Conservation (phyloP, 2,888 invertebrate species). For the Tetragonisca angustula region DNA sequence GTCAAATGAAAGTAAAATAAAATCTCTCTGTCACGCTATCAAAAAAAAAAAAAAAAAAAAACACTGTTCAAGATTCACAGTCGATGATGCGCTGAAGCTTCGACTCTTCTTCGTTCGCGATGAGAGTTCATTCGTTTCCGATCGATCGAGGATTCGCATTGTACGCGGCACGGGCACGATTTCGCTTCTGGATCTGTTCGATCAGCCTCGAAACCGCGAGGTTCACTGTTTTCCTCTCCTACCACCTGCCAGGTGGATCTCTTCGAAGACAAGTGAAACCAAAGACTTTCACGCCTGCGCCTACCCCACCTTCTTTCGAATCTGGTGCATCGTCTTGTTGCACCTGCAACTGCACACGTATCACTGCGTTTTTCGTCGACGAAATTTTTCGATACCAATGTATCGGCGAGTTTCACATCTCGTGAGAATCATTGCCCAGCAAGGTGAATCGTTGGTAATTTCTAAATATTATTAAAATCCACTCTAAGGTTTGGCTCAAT, state of each 20-base stretch:
- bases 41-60: not conserved
- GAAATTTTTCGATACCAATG: not conserved
- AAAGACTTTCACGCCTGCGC: slow-evolving; percentile 61
- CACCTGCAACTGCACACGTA: slow-evolving; percentile 6
- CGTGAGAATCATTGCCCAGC: not conserved
- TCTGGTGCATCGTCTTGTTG: slow-evolving; percentile 16
- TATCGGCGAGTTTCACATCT: not conserved
- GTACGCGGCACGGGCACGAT: slow-evolving; percentile 54
- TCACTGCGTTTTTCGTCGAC: not conserved
- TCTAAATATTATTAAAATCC: too few species aligned
- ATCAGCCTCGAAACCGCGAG: slow-evolving; percentile 8
- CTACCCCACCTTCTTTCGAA: slow-evolving; percentile 29
- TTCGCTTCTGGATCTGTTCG: slow-evolving; percentile 55
- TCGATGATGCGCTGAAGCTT: not conserved
- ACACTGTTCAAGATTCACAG: not conserved
- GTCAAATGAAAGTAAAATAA: too few species aligned
- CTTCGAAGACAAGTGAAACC: slow-evolving; percentile 60
- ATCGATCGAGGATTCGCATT: slow-evolving; percentile 41
- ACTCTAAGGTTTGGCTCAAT: too few species aligned
- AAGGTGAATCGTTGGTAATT: not conserved
- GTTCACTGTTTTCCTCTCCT: slow-evolving; percentile 51
- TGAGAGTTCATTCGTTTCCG: slow-evolving; percentile 27
- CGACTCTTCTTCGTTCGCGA: not conserved
- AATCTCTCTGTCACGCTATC: too few species aligned
- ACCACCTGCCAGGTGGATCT: slow-evolving; percentile 35